phyloP scores from a whole-genome alignment of 2,113 vertebrate genomes.

The Antigone vipio region DNA sequence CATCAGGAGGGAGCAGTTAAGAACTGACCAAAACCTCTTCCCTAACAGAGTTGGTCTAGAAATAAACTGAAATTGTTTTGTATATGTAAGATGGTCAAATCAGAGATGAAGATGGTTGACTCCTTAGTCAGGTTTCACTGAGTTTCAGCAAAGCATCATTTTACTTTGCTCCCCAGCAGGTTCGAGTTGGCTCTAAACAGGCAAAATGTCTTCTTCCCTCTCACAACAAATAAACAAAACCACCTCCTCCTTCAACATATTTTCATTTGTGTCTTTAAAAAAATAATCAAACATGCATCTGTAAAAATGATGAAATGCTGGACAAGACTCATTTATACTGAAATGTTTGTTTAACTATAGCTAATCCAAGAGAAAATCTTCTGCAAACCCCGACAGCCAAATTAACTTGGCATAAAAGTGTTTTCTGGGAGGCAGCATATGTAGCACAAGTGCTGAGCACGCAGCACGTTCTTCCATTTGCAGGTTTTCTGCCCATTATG shows the following conservation, averaged over 20 bases:
- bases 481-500: neutral
- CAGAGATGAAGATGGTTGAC: neutral
- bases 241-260: neutral
- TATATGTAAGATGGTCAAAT: neutral
- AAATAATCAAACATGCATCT: neutral
- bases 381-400: neutral
- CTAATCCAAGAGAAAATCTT: neutral
- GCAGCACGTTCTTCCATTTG: neutral
- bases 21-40: neutral
- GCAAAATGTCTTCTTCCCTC: neutral
- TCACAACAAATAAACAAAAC: neutral
- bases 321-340: neutral
- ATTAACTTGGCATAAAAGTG: neutral
- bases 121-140: neutral
- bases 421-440: neutral
- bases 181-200: neutral
- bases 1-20: neutral
- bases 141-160: neutral
- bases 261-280: neutral
- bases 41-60: neutral
- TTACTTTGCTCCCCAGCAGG: neutral
- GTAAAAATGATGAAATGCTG: neutral
- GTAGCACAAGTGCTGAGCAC: neutral
- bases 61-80: neutral
- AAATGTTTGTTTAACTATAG: neutral